phyloP scores from a whole-genome alignment of 2,113 vertebrate species.

The Clupea harengus region DNA sequence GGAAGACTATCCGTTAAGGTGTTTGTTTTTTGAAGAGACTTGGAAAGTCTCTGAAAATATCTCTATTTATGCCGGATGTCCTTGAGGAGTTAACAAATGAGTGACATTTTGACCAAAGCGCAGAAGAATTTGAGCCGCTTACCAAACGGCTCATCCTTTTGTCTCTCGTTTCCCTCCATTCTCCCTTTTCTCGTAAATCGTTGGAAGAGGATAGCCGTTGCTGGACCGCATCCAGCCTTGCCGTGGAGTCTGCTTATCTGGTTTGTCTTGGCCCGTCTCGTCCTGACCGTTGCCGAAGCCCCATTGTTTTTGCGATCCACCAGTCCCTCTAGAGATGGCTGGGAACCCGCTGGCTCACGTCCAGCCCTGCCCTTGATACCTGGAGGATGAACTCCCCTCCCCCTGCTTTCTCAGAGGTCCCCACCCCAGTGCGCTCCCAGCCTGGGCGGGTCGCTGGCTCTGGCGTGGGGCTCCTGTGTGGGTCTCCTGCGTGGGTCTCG shows the following conservation, averaged over 20 bases:
- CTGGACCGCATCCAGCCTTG: background rate
- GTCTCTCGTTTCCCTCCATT: background rate
- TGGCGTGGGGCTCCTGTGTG: background rate
- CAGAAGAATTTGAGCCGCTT: background rate
- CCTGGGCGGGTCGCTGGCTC: background rate
- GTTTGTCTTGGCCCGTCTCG: background rate
- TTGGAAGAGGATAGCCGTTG: background rate
- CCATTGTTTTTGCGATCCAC: background rate
- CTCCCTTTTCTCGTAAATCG: background rate
- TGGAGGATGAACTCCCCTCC: background rate
- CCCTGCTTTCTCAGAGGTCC: no score
- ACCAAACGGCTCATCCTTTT: constrained; percentile 3
- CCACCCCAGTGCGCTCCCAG: background rate
- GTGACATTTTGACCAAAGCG: background rate
- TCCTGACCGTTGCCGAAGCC: background rate
- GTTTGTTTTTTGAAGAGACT: background rate
- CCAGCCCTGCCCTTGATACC: background rate
- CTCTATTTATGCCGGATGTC: background rate
- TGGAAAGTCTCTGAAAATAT: background rate
- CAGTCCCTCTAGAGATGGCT: background rate
- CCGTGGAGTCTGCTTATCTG: background rate
- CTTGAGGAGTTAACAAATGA: background rate
- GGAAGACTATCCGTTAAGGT: background rate
- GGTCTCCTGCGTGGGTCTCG: background rate
- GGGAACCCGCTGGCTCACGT: background rate